These are phyloP conservation scores for Pavo muticus DNA, from an alignment of 2,113 vertebrate genomes.

Conservation along the genomic window DNA sequence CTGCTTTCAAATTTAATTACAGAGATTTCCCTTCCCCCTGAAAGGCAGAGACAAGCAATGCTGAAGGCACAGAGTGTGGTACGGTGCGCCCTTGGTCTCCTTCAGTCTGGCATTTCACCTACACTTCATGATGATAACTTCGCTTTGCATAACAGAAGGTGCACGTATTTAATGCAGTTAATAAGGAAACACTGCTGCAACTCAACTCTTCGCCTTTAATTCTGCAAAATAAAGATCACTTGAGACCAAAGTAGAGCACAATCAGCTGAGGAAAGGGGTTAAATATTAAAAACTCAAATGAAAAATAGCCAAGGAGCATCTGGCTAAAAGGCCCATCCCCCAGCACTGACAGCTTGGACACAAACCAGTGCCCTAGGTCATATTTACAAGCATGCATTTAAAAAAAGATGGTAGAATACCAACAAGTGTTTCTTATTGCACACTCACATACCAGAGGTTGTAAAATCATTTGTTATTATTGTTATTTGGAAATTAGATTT, in stretches of 20 bases:
- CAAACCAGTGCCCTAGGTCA: background rate
- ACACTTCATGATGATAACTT: background rate
- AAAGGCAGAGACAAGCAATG: background rate
- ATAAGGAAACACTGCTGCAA: background rate
- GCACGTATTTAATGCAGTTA: background rate
- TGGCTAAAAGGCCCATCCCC: background rate
- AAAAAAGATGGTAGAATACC: constrained; percentile 10
- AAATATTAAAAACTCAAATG: constrained; percentile 47
- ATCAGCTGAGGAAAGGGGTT: constrained; percentile 17
- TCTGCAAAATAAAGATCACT: constrained; percentile 2
- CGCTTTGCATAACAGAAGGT: background rate
- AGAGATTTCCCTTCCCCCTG: constrained; percentile 1
- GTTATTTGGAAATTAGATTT: background rate
- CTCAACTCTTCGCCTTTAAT: background rate
- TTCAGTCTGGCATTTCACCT: background rate
- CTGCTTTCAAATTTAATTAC: constrained; percentile 20
- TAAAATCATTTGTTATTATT: too few relatives aligned
- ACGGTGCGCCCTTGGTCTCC: background rate
- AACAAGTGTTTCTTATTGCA: background rate
- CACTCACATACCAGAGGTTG: background rate
- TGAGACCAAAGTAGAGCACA: constrained; percentile 19
- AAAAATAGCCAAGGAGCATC: constrained; percentile 20
- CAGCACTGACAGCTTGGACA: background rate
- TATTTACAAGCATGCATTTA: background rate
- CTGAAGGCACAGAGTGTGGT: background rate